Percentiles rank a stretch among this genome's conserved stretches.
Conservation (phyloP, 2,797 vertebrate species). For the Crocidura indochinensis region DNA sequence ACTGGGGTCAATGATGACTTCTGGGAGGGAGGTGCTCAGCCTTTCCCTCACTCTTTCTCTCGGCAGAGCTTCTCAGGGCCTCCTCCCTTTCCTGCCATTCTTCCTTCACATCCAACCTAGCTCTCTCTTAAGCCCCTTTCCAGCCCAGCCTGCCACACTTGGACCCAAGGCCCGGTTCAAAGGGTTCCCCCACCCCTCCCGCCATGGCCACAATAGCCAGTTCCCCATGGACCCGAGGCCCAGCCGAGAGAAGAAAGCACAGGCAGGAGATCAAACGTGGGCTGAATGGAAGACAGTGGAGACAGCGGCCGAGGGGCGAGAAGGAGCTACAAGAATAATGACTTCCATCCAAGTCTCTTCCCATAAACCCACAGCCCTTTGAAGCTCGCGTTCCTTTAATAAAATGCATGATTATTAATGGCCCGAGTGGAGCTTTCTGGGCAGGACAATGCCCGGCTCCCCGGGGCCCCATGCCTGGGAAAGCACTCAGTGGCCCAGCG, state of each 20-base stretch:
- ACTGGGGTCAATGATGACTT: too few species aligned
- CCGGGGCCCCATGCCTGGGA: slow-evolving; percentile 85
- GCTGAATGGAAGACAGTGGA: slow-evolving; percentile 87
- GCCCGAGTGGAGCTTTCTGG: slow-evolving; percentile 89
- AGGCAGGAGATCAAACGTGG: slow-evolving; percentile 90
- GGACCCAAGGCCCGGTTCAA: slow-evolving; percentile 60
- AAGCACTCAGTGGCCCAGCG: slow-evolving; percentile 78
- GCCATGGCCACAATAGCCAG: slow-evolving; percentile 85
- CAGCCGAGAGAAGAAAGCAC: slow-evolving; percentile 86
- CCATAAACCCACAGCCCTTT: slow-evolving; percentile 91
- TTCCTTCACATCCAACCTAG: not conserved
- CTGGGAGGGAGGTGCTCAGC: too few species aligned
- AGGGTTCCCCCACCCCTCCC: slow-evolving; percentile 76
- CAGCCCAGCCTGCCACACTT: not conserved
- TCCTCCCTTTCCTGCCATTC: not conserved
- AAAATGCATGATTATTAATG: slow-evolving; percentile 91
- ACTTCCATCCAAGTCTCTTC: slow-evolving; percentile 91
- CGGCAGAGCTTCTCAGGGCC: not conserved
- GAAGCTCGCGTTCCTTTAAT: slow-evolving; percentile 92
- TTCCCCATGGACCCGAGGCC: slow-evolving; percentile 86
- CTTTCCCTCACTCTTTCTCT: too few species aligned
- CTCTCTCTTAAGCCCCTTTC: not conserved
- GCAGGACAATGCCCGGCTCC: slow-evolving; percentile 89
- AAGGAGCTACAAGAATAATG: slow-evolving; percentile 88
- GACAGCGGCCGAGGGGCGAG: slow-evolving; percentile 87